Base-by-base conservation (phyloP, 2,888 invertebrate genomes). In the Lysandra coridon region DNA sequence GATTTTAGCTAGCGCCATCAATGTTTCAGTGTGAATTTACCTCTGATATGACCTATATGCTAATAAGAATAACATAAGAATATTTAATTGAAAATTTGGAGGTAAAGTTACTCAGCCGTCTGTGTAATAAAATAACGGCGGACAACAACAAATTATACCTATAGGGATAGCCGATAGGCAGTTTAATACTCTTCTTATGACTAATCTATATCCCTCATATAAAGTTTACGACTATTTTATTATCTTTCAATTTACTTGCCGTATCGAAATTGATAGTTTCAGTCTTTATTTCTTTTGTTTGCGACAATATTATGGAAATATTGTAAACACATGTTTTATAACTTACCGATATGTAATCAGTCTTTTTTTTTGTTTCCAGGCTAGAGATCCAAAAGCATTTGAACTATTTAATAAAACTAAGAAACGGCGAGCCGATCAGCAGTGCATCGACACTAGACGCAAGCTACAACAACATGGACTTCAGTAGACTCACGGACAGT, bases 401-500 rank as follows among this genome's bases (percentile, higher is more conserved):
- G 40, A 84, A 88, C 12, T 82, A 80, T 33, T 81, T 93, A 2
- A 80, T 90, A 17, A 84, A 85, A 44, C 83, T 88, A 40, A 86
- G 88, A 10, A 81, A 81, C 4, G 82, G 84, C 81, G 84, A 62
- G n/a, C 77, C 12, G 44, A 80, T n/a, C 75, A 76, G n/a, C n/a
- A 82, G 73, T 17, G 78, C 81, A 49, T 40, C 23, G 2, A 80
- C 83, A 4, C 69, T 86, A 0, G 91, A 91, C 64, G 60, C 84
- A 0, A 83, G 82, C 69, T 90, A 89, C 82, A 87, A 84, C 82
- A 84, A 84, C 82, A 17, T 91, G 23, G 87, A 89, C 6, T 87
- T 84, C 69, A 40, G 82, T 0, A 80, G 84, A 0, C 84, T 96
- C 1, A 91, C 90, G 0, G 95, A 95, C 76, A 86, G 88, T 23